Evolutionary conservation across 2,888 invertebrate genomes (phyloP), one percentile per base, ranked within the genome.

Genomic region (Kryphioiulus occultus): DNA sequence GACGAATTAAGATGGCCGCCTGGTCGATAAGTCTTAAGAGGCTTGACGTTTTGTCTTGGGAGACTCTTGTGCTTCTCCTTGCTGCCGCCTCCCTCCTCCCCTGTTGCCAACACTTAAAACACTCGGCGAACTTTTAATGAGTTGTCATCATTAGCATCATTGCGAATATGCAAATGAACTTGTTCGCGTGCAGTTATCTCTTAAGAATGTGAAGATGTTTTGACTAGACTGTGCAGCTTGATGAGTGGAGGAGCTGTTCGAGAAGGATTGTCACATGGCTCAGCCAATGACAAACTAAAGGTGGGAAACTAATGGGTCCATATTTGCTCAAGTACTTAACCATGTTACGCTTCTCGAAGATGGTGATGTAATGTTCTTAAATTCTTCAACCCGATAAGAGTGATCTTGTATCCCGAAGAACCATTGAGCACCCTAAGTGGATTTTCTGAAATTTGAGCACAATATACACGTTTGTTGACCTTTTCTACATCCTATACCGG

Each of bases 141-240:
- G 68, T 68, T 68, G 68, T 68, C 68, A 68, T 68, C 68, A 68
- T 68, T 68, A 68, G 68, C 68, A 68, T 68, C 68, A 68, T 68
- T 68, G 68, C 68, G 68, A 68, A 68, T 68, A 68, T 68, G 68
- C 68, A 68, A 68, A 68, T 22, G 68, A 68, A 68, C 68, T 68
- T 68, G 68, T 68, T 26, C 26, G 22, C 68, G 26, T 68, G 68
- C 68, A 68, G 68, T 68, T 68, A 68, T 68, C 68, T 68, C 26
- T 68, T 68, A 68, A 68, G 68, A 68, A 68, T 68, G 68, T 68
- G 68, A 68, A 68, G 68, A 68, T 68, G 68, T 26, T 68, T 19
- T 7, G 26, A 22, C 26, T 68, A 68, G 68, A 68, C 68, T 47
- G 10, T 15, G 47, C 15, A 2, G 47, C 17, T 47, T 47, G 47